These are phyloP conservation scores for Eustalomyia histrio DNA, from an alignment of 2,888 invertebrate species.

Conservation along the genomic window DNA sequence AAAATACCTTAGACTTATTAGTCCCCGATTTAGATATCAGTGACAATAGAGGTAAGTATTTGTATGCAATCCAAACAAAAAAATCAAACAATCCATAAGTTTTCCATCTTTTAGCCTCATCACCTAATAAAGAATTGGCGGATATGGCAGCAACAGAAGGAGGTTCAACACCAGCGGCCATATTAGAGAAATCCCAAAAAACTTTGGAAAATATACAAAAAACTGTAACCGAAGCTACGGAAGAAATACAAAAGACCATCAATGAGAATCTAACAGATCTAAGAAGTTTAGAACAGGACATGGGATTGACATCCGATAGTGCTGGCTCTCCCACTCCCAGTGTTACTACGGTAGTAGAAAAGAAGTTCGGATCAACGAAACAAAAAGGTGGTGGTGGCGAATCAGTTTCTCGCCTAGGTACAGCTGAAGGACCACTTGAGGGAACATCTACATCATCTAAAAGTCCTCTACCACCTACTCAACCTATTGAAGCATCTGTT, in stretches of 20 bases:
- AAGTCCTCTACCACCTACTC: constrained; percentile 74
- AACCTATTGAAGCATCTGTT: constrained; percentile 79
- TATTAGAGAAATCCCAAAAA: constrained; percentile 76
- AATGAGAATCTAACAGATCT: constrained; percentile 76
- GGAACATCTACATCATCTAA: constrained; percentile 67
- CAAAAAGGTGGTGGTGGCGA: constrained; percentile 54
- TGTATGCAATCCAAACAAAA: no score
- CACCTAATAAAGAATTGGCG: constrained; percentile 81
- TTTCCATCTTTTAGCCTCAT: constrained; percentile 5
- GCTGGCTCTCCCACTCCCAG: constrained; percentile 73
- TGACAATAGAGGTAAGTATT: constrained; percentile 67
- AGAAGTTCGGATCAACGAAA: constrained; percentile 33
- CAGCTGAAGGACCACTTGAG: constrained; percentile 68
- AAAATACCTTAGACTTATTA: constrained; percentile 67
- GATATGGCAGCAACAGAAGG: constrained; percentile 56
- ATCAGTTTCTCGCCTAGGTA: constrained; percentile 70
- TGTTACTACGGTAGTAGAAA: constrained; percentile 72
- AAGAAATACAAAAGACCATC: constrained; percentile 78
- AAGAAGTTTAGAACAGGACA: constrained; percentile 76
- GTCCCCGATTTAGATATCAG: constrained; percentile 65
- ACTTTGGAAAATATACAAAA: constrained; percentile 76
- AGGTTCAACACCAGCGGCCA: constrained; percentile 63
- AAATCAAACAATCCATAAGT: neutral
- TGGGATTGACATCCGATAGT: constrained; percentile 70
- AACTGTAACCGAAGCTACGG: constrained; percentile 75